Evolutionary conservation across 2,888 invertebrate genomes (phyloP).

Genomic region (Nephrotoma flavescens): DNA sequence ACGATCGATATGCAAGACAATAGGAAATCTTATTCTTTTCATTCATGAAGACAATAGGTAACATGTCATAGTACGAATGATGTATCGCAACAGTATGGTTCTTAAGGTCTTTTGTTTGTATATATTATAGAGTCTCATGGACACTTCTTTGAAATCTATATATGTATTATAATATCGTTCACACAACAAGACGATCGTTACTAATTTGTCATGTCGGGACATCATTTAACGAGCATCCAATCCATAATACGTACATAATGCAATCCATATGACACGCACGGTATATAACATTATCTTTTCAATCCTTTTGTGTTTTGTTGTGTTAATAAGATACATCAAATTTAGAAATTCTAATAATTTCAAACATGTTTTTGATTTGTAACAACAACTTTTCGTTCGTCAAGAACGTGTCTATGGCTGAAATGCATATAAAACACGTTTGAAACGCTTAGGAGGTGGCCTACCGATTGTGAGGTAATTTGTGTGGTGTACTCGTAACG

Average conservation of each 20-base stretch:
- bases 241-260: neutral
- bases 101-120: neutral
- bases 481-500: too few relatives aligned
- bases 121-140: neutral
- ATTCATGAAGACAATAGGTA: neutral
- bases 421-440: too few relatives aligned
- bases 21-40: neutral
- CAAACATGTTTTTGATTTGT: neutral
- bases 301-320: neutral
- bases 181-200: neutral
- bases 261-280: neutral
- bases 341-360: neutral
- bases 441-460: too few relatives aligned
- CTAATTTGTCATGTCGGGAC: neutral
- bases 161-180: neutral
- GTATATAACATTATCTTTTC: neutral
- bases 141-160: neutral
- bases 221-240: neutral
- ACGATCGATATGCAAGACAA: neutral
- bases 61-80: neutral
- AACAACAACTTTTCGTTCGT: neutral
- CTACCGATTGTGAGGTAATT: too few relatives aligned
- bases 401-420: too few relatives aligned
- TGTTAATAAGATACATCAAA: neutral
- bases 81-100: neutral